Evolutionary conservation across 2,888 invertebrate species (phyloP).

Genomic region (Drosophila neotestacea): DNA sequence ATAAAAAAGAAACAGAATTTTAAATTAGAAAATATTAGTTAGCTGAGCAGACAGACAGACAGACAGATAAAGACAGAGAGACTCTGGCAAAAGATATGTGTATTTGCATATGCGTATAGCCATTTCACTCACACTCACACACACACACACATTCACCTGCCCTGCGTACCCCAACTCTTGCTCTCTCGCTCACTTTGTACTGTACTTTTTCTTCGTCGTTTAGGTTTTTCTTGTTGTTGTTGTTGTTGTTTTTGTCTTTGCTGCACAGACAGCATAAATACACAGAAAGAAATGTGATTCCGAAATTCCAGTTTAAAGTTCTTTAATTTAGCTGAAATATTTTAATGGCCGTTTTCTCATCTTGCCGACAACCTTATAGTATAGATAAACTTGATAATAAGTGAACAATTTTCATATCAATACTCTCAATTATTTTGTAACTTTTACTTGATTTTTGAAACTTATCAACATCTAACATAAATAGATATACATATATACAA

Average conservation of each 20-base stretch:
- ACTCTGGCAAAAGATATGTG: constrained; percentile 21
- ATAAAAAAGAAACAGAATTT: constrained; percentile 81
- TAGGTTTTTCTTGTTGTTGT: constrained; percentile 25
- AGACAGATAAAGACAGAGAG: constrained; percentile 20
- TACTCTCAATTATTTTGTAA: too few relatives aligned
- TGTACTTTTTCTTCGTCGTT: constrained; percentile 47
- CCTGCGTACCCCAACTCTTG: not conserved
- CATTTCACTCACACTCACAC: constrained; percentile 39
- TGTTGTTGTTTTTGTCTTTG: constrained; percentile 45
- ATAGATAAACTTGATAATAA: too few relatives aligned
- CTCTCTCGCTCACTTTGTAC: constrained; percentile 8
- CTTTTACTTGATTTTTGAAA: too few relatives aligned
- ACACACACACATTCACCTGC: constrained; percentile 16
- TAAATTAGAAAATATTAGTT: constrained; percentile 81
- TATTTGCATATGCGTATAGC: constrained; percentile 28
- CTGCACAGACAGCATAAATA: constrained; percentile 38
- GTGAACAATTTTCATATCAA: too few relatives aligned
- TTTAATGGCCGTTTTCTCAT: too few relatives aligned
- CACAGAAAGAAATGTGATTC: not conserved
- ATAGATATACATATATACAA: too few relatives aligned
- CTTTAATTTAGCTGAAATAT: too few relatives aligned
- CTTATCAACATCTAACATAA: too few relatives aligned
- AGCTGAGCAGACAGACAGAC: constrained; percentile 53
- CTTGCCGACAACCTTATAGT: too few relatives aligned
- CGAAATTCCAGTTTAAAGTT: too few relatives aligned